A percentile compares a stretch with the other conserved stretches of the same genome.
Evolutionary conservation across 2,888 invertebrate species (phyloP).

Genomic region (Dione juno): DNA sequence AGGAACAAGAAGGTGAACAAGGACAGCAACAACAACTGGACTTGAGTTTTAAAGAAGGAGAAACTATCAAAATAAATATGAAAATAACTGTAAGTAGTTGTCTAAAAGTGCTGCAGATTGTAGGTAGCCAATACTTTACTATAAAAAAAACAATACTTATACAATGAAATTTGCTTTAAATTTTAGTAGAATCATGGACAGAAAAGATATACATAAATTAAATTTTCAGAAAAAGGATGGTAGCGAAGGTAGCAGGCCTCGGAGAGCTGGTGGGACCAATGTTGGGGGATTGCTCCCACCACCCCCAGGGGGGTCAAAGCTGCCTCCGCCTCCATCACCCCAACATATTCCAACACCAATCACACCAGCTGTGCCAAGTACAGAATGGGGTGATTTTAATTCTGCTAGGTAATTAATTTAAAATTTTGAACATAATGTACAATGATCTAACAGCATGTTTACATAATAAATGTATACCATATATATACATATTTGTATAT

Average conservation of each 20-base stretch:
- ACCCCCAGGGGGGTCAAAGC: conserved; percentile 88
- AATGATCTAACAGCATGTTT: neutral
- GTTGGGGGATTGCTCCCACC: conserved; percentile 90
- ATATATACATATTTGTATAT: too few species aligned
- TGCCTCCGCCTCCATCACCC: conserved; percentile 91
- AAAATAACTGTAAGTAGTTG: conserved; percentile 90
- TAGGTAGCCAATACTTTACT: neutral
- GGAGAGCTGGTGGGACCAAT: conserved; percentile 76
- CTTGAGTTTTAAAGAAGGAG: conserved; percentile 99
- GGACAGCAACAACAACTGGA: conserved; percentile 92
- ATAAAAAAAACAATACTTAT: too few species aligned
- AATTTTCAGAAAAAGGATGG: conserved; percentile 92
- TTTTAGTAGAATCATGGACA: neutral
- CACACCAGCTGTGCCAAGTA: conserved; percentile 70
- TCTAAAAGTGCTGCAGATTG: too few species aligned
- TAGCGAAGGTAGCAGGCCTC: conserved; percentile 87
- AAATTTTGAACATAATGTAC: neutral
- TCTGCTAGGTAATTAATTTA: conserved; percentile 82
- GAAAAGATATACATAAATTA: neutral
- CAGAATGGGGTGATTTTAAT: conserved; percentile 92
- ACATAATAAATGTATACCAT: too few species aligned
- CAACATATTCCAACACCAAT: conserved; percentile 86
- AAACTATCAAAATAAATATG: conserved; percentile 99
- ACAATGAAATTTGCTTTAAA: too few species aligned
- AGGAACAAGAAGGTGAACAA: conserved; percentile 90